Evolutionary conservation across 1,140 invertebrate species (phyloP), one percentile per base, ranked within the genome.

Genomic region (Drosophila repleta): DNA sequence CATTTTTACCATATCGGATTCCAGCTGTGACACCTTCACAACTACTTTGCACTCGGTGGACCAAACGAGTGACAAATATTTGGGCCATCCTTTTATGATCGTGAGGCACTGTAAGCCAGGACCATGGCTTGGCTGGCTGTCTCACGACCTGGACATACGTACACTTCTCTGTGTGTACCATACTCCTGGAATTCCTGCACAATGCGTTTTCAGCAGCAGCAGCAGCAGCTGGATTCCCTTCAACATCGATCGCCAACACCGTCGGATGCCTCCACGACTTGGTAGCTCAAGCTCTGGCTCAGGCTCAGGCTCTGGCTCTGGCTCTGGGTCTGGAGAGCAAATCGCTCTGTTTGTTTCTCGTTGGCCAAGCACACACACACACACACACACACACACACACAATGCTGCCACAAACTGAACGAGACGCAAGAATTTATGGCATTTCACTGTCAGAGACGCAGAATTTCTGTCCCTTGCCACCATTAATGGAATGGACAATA

Each of bases 381-480:
- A 41, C 37, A 39, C 39, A 41, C 39, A 17, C 39, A 13, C 37
- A 13, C 37, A 11, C 39, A 41, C n/a, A 41, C 39, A 41, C 39
- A 41, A 41, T 41, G 39, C 39, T 78, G 83, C 69, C 78, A 82
- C 78, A 75, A 72, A 61, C 74, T 58, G 74, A 82, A 87, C 78
- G 78, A 79, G 81, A 85, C 82, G 79, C 82, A 85, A 88, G 78
- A 85, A 85, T 85, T 85, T 88, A 85, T 88, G 84, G 82, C 83
- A 87, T 87, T 88, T 87, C 83, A 88, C 84, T 87, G 87, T 88
- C 82, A 88, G 87, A 87, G 79, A 81, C 75, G 87, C 82, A 83
- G 70, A 87, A 87, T 88, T 87, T 52, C 79, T 87, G 81, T 87
- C 81, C 81, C 81, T 85, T 85, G 82, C 82, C 82, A 85, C 82